These are phyloP conservation scores for Erythrocercus mccallii DNA, from an alignment of 2,113 vertebrate genomes.

Conservation along the genomic window DNA sequence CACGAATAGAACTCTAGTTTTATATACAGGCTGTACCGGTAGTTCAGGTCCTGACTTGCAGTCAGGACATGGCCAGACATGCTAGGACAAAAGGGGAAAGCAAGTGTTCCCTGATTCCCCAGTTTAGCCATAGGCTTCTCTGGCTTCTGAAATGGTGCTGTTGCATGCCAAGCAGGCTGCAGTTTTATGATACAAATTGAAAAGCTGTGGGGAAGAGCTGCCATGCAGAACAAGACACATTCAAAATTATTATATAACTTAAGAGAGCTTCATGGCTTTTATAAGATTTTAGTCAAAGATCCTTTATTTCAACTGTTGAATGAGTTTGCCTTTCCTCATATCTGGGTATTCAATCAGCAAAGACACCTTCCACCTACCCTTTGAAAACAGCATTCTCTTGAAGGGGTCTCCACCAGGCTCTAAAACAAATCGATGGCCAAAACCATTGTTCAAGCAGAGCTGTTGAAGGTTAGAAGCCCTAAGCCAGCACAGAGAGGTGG, in stretches of 20 bases:
- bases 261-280: neutral
- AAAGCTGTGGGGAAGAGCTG: neutral
- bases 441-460: rapidly evolving
- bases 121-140: neutral
- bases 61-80: neutral
- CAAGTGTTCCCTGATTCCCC: neutral
- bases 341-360: neutral
- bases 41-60: neutral
- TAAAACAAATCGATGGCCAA: neutral
- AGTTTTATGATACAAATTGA: neutral
- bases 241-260: neutral
- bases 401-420: neutral
- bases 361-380: neutral
- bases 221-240: neutral
- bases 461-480: neutral
- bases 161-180: neutral
- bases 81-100: neutral
- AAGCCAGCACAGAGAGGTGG: neutral
- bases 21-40: neutral
- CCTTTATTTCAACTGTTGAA: neutral
- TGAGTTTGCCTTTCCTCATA: neutral
- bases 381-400: neutral
- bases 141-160: neutral
- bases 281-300: neutral
- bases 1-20: rapidly evolving